Evolutionary conservation across 2,888 invertebrate genomes (phyloP).

Genomic region (Idaea straminata): DNA sequence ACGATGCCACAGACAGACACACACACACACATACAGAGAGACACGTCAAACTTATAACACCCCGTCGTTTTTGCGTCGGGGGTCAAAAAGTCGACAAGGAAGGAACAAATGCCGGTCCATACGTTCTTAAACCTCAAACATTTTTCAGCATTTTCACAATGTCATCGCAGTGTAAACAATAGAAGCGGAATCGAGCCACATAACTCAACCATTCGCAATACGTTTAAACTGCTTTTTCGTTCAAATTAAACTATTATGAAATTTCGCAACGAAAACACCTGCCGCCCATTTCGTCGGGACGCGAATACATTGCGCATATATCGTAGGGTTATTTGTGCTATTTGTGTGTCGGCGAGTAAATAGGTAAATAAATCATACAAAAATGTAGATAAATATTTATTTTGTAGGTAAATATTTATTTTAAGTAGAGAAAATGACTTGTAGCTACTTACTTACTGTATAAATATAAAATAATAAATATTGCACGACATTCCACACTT

Average conservation of each 20-base stretch:
- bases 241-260: conserved; percentile 48
- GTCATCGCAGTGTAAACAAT: background rate
- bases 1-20: too few species aligned
- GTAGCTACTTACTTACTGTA: background rate
- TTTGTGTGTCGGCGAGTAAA: conserved; percentile 44
- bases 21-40: too few species aligned
- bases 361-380: conserved; percentile 12
- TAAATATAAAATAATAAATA: too few species aligned
- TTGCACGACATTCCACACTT: too few species aligned
- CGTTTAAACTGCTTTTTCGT: conserved; percentile 31
- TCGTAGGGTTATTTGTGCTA: conserved; percentile 44
- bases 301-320: conserved; percentile 46
- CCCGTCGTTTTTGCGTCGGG: too few species aligned
- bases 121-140: background rate
- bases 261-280: conserved; percentile 37
- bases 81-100: background rate
- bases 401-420: background rate
- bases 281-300: conserved; percentile 37
- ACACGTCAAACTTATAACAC: too few species aligned
- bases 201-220: conserved; percentile 13
- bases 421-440: background rate
- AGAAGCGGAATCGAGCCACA: conserved; percentile 3
- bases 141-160: background rate
- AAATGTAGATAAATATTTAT: background rate
- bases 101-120: background rate